Evolutionary conservation across 2,888 invertebrate species (phyloP).

Genomic region (Drosophila setosimentum): DNA sequence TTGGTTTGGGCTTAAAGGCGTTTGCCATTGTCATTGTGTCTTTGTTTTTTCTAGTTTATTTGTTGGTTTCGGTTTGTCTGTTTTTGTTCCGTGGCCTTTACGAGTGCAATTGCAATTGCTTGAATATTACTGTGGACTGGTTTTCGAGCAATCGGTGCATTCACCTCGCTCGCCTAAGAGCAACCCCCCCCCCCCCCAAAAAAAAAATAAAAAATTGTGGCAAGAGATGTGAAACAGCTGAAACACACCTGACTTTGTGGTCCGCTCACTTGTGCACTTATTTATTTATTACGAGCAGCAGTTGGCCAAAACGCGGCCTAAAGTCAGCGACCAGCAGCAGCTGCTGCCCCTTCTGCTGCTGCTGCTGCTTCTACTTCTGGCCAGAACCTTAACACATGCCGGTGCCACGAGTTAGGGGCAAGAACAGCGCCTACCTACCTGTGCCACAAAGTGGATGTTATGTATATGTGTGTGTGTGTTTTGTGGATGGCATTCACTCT

Average conservation of each 20-base stretch:
- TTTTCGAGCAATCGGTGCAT: slow-evolving; percentile 57
- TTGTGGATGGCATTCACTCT: slow-evolving; percentile 19
- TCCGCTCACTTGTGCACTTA: slow-evolving; percentile 39
- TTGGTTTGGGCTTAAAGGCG: slow-evolving; percentile 25
- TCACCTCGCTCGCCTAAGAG: slow-evolving; percentile 68
- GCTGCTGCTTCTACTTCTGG: slow-evolving; percentile 23
- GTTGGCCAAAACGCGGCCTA: slow-evolving; percentile 30
- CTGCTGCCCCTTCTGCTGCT: slow-evolving; percentile 43
- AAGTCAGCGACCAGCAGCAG: slow-evolving; percentile 35
- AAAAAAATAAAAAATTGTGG: neutral
- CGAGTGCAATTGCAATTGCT: slow-evolving; percentile 63
- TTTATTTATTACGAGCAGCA: slow-evolving; percentile 49
- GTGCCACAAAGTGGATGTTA: slow-evolving; percentile 43
- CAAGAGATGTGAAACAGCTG: slow-evolving; percentile 15
- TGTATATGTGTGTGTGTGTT: neutral
- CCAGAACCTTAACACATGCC: slow-evolving; percentile 41
- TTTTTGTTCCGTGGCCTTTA: slow-evolving; percentile 28
- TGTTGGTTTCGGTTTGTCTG: neutral
- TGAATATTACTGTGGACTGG: slow-evolving; percentile 55
- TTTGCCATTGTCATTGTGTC: slow-evolving; percentile 67
- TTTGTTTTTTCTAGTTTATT: neutral
- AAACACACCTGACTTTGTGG: slow-evolving; percentile 67
- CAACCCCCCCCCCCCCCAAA: slow-evolving; percentile 72
- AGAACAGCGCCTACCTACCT: slow-evolving; percentile 47
- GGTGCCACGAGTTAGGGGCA: slow-evolving; percentile 32